Evolutionary conservation across 2,888 invertebrate species (phyloP), one percentile per base, ranked within the genome.

Genomic region (Julus scandinavius): DNA sequence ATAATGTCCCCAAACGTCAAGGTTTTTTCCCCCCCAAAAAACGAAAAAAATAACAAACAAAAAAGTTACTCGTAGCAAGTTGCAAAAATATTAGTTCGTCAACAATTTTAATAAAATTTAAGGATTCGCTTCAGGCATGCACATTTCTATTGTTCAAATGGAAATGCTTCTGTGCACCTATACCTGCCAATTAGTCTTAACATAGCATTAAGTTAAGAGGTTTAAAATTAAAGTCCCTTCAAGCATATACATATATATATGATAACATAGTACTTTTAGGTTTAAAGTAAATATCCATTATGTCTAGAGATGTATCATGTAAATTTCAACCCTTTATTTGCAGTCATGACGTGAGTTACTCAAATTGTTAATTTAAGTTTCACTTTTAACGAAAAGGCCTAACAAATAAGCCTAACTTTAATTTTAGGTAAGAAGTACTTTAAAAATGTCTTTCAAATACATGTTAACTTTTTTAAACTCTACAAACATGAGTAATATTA

Each of bases 1-100:
- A 80, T 80, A 80, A 80, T 38, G 80, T 80, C 80, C 38, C 80
- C 38, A 80, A 13, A 80, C 80, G 38, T 38, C 80, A 80, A 80
- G 80, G 80, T 38, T 80, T 38, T 13, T 29, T 80, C 7, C 20
- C 17, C n/a, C 17, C 17, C n/a, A n/a, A 63, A 63, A 2, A 29
- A 29, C 29, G 38, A 38, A 80, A 38, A 15, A 11, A 38, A 80
- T 6, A 80, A 80, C 29, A 3, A 80, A 80, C 11, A 38, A 38
- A 38, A 72, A n/a, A 1, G 20, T 7, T 45, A 2, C 41, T 45
- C n/a, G 6, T 45, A 45, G 6, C 41, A 45, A 45, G 41, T 45
- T n/a, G 41, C 41, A 45, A 45, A 45, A 45, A 45, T 54, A 3
- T 2, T 38, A 38, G 38, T 29, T 38, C 80, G 11, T 80, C 38